Percentiles rank a stretch among this genome's conserved stretches.
phyloP scores from a whole-genome alignment of 2,113 vertebrate species.

The Syngnathus typhle region DNA sequence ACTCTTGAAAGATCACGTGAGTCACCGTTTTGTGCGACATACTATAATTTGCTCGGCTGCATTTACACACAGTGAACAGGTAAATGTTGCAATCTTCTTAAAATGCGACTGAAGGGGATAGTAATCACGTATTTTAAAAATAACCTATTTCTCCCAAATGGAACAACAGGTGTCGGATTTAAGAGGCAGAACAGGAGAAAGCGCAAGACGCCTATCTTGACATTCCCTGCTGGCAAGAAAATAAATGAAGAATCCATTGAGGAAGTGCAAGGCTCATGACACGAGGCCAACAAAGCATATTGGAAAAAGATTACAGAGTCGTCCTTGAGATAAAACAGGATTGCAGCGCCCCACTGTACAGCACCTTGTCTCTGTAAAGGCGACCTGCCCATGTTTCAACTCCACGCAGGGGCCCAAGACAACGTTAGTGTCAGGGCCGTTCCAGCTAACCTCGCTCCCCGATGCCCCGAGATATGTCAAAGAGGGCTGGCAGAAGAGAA shows the following conservation, averaged over 20 bases:
- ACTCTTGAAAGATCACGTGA: not conserved
- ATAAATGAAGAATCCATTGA: conserved; percentile 28
- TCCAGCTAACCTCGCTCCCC: conserved; percentile 15
- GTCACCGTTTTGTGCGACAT: not conserved
- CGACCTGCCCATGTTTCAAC: conserved; percentile 38
- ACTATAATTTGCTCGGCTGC: not conserved
- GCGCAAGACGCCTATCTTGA: conserved; percentile 40
- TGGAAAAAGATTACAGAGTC: conserved; percentile 63
- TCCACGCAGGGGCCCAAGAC: conserved; percentile 16
- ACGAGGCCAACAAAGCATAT: conserved; percentile 59
- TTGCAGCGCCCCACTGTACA: conserved; percentile 47
- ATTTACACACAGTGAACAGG: conserved; percentile 1
- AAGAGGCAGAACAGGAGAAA: conserved; percentile 40
- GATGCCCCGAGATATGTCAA: conserved; percentile 35
- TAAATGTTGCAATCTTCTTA: conserved; percentile 55
- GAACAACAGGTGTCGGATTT: conserved; percentile 56
- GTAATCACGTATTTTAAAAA: conserved; percentile 47
- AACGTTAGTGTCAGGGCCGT: not conserved
- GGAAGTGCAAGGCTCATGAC: conserved; percentile 44
- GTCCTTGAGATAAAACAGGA: conserved; percentile 54
- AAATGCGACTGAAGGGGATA: conserved; percentile 43
- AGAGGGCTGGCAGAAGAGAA: conserved; percentile 50
- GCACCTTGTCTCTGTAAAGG: conserved; percentile 35
- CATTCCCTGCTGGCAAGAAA: conserved; percentile 38
- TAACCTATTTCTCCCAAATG: conserved; percentile 47